Base-by-base conservation (phyloP, 30 jellyfish, hydroid and myxozoan genomes). In the Phacellophora camtschatica region DNA sequence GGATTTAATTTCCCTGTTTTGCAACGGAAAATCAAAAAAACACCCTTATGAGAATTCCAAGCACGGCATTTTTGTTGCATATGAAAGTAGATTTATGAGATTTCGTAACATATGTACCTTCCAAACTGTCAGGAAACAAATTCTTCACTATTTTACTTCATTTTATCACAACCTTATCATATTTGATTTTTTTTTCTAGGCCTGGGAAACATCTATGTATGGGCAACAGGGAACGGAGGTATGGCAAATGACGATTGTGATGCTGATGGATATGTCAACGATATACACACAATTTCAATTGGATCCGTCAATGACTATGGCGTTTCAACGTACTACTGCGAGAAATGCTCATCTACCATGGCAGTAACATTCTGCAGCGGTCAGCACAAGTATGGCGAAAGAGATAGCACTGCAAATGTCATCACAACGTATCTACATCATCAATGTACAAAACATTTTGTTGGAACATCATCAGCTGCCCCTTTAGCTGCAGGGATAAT, bases 171-270 rank as follows among this genome's bases (percentile, higher is more conserved):
- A n/a, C n/a, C n/a, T n/a, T n/a, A n/a, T n/a, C n/a, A n/a, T n/a
- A n/a, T n/a, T n/a, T n/a, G n/a, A n/a, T n/a, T 31, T 35, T 61
- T 1, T 31, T 46, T 58, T 77, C 4, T 25, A 93, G 99, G 99
- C 15, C 57, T 30, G 8, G 99, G 99, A 3, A 88, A 95, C 51
- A 64, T 93, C 24, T 93, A 74, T 69, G 90, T 93, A 5, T 93
- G 99, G 99, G 99, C 99, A 54, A 93, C 99, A 39, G 99, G 99
- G n/a, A 93, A 93, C 67, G 99, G 99, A 0, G 99, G 99, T 0
- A 75, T 87, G 90, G 54, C 88, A 8, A 67, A 59, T 22, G 99
- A 93, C 57, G 99, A 93, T 45, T 93, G 99, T 39, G 81, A 93
- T 74, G 92, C 95, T 35, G 99, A 93, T 75, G 99, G 99, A 36